phyloP scores from a whole-genome alignment of 2,113 vertebrate genomes.

The Chamaetylas fuelleborni region DNA sequence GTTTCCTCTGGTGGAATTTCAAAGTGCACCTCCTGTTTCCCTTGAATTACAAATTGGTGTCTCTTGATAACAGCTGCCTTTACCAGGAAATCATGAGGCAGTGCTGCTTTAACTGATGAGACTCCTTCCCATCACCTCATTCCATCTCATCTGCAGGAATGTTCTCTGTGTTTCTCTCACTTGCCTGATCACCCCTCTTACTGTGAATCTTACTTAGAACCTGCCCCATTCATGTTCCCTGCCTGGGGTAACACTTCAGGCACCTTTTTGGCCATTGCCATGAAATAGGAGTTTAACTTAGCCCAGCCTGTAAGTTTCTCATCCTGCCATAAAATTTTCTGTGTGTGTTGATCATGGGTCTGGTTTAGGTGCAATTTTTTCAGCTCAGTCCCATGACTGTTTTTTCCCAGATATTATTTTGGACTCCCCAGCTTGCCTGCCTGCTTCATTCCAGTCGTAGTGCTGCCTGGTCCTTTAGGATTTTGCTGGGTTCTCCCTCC shows the following conservation, averaged over 20 bases:
- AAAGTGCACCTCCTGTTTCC: background rate
- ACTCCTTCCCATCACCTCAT: background rate
- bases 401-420: background rate
- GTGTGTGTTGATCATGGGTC: fast-evolving
- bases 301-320: background rate
- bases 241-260: background rate
- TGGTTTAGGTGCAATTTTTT: background rate
- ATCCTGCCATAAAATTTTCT: background rate
- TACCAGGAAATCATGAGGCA: background rate
- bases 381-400: background rate
- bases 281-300: background rate
- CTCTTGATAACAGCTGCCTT: background rate
- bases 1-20: background rate
- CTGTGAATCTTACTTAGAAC: background rate
- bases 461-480: background rate
- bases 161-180: background rate
- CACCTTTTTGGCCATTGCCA: background rate
- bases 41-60: background rate
- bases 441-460: background rate
- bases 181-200: background rate
- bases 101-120: background rate
- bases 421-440: background rate
- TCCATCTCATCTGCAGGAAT: background rate
- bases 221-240: background rate
- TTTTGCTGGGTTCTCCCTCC: background rate